Conservation (phyloP, 1,140 invertebrate genomes). For the Pseudachorutes palmiensis region DNA sequence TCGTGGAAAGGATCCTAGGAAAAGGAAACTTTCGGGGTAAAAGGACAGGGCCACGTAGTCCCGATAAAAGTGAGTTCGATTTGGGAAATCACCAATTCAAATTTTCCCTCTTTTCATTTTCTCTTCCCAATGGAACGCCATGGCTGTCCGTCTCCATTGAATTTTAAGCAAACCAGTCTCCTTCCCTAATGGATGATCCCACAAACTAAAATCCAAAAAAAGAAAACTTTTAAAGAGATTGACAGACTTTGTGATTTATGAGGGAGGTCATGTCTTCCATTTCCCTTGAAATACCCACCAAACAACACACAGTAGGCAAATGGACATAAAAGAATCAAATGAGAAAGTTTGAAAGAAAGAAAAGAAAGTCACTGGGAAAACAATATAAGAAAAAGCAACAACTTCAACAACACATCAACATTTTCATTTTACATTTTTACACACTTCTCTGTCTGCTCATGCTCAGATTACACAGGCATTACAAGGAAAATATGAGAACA, state of each 20-base stretch:
- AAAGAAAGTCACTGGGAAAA: no score
- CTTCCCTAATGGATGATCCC: neutral
- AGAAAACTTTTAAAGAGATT: constrained; percentile 11
- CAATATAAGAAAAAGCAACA: no score
- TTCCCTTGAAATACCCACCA: neutral
- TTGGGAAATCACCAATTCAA: constrained; percentile 7
- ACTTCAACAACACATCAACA: neutral
- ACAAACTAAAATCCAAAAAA: neutral
- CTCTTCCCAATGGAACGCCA: neutral
- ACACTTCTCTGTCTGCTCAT: neutral
- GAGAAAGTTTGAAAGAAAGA: no score
- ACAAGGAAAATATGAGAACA: neutral
- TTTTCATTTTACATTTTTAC: neutral
- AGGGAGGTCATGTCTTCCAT: no score
- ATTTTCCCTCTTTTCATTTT: neutral
- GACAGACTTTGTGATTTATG: neutral
- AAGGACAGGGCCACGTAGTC: neutral
- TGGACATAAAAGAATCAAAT: neutral
- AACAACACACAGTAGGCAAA: neutral
- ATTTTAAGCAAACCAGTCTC: neutral
- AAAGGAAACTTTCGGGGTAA: neutral
- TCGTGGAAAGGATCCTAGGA: neutral
- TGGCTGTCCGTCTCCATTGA: neutral
- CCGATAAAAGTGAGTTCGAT: neutral
- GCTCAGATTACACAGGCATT: neutral